These are phyloP conservation scores for Pampusana beccarii DNA, from an alignment of 2,113 vertebrate genomes.

Conservation along the genomic window DNA sequence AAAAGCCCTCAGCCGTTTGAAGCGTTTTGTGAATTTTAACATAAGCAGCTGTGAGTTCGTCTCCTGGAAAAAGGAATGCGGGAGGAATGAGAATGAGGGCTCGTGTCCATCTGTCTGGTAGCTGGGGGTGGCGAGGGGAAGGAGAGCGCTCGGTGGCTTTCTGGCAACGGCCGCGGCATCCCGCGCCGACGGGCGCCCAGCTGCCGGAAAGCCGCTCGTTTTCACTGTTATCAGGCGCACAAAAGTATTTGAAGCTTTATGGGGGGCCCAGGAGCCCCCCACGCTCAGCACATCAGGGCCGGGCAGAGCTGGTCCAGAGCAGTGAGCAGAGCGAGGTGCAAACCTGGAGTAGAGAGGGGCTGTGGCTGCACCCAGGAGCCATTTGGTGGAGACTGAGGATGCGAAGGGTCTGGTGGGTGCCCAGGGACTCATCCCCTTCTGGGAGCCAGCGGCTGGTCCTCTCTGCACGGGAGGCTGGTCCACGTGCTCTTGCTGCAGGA, in stretches of 20 bases:
- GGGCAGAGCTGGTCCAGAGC: not conserved
- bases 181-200: rapidly evolving
- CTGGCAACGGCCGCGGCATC: not conserved
- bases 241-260: not conserved
- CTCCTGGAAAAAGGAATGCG: not conserved
- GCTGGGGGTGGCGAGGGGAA: not conserved
- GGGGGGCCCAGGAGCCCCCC: not conserved
- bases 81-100: not conserved
- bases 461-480: too few relatives aligned
- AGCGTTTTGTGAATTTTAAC: not conserved
- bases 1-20: not conserved
- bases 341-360: too few relatives aligned
- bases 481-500: too few relatives aligned
- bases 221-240: not conserved
- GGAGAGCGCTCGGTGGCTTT: not conserved
- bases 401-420: not conserved
- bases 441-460: too few relatives aligned
- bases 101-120: not conserved
- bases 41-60: not conserved
- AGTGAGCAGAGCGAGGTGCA: too few relatives aligned
- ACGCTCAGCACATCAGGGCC: rapidly evolving
- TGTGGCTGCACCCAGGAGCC: too few relatives aligned
- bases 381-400: not conserved
- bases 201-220: rapidly evolving
- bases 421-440: not conserved